phyloP scores from a whole-genome alignment of 2,113 vertebrate genomes.

The Lasiurus cinereus region DNA sequence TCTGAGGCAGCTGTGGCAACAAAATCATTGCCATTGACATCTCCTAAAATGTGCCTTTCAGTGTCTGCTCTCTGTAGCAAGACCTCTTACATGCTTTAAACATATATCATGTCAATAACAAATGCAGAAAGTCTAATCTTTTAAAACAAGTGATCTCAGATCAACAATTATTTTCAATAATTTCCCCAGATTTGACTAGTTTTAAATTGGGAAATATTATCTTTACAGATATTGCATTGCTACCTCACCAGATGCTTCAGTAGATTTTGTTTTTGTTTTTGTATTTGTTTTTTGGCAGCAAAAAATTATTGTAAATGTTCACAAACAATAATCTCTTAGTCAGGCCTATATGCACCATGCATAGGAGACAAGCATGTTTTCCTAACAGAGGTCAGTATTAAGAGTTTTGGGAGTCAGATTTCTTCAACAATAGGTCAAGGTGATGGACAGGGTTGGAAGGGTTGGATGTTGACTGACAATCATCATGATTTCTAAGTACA shows the following conservation, averaged over 20 bases:
- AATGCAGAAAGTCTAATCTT: constrained; percentile 43
- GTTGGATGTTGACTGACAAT: not conserved
- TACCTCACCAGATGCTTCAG: not conserved
- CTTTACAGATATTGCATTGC: not conserved
- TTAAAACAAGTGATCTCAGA: constrained; percentile 36
- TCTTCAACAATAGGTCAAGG: not conserved
- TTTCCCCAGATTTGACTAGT: not conserved
- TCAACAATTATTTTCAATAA: constrained; percentile 42
- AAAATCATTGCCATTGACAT: not conserved
- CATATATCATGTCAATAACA: not conserved
- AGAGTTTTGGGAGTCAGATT: not conserved
- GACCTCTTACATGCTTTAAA: constrained; percentile 36
- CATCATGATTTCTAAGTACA: not conserved
- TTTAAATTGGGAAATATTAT: constrained; percentile 16
- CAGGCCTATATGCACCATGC: not conserved
- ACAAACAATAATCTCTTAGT: not conserved
- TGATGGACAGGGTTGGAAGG: not conserved
- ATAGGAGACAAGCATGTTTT: not conserved
- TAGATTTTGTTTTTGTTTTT: not conserved
- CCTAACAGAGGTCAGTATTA: not conserved
- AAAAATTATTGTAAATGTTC: not conserved
- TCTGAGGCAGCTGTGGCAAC: not conserved
- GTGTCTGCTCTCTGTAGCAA: constrained; percentile 14
- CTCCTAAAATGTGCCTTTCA: constrained; percentile 30
- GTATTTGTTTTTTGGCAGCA: not conserved